phyloP scores from a whole-genome alignment of 1,140 invertebrate species.

The Conus betulinus region DNA sequence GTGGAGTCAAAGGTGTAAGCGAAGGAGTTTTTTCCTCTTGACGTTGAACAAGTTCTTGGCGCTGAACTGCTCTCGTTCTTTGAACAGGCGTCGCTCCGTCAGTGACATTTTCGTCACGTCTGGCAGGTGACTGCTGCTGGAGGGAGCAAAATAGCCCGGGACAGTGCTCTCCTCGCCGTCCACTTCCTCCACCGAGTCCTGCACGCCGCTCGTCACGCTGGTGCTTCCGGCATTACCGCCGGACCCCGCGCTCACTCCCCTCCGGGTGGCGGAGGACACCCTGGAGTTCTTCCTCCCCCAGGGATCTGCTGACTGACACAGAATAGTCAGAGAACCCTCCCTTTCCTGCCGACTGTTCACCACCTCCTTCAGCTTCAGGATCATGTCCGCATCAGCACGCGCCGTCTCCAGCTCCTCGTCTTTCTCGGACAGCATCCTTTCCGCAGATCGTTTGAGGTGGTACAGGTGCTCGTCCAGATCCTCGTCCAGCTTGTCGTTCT shows the following conservation, averaged over 20 bases:
- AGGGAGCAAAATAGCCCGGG: neutral
- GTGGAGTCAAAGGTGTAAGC: too few species aligned
- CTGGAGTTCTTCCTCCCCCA: neutral
- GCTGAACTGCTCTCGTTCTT: slow-evolving; percentile 26
- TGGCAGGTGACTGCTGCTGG: neutral
- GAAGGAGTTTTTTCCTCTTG: neutral
- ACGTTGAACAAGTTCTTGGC: slow-evolving; percentile 34
- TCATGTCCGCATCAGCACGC: slow-evolving; percentile 20
- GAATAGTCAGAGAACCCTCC: neutral
- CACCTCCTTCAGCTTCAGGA: slow-evolving; percentile 18
- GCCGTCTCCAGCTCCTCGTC: slow-evolving; percentile 27
- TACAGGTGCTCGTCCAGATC: slow-evolving; percentile 24
- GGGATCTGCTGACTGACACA: neutral
- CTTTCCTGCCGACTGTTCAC: slow-evolving; percentile 13
- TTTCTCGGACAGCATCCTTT: neutral
- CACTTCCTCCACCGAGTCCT: neutral
- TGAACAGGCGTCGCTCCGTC: slow-evolving; percentile 29
- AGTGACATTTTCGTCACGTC: neutral
- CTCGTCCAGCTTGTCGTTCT: slow-evolving; percentile 30
- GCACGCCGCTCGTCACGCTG: neutral
- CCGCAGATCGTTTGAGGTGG: neutral
- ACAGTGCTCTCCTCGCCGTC: neutral
- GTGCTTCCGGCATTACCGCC: neutral
- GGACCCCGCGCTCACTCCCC: neutral
- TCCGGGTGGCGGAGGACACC: neutral